Base-by-base conservation (phyloP, 2,113 vertebrate genomes). In the Arvicanthis niloticus region DNA sequence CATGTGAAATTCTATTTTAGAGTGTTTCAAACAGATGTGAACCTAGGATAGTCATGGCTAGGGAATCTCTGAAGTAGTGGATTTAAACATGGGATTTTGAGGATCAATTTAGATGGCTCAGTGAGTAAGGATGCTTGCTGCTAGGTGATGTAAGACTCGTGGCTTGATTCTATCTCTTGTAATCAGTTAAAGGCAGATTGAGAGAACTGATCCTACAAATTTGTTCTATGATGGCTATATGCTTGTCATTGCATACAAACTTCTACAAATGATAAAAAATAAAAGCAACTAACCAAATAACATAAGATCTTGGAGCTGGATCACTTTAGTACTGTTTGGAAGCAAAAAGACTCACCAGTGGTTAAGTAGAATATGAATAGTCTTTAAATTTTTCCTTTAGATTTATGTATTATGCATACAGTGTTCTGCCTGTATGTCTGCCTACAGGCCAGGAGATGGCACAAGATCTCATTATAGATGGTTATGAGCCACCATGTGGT, bases 1-100 rank as follows among this genome's bases (percentile, higher is more conserved):
- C n/a, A 76, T 65, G 8, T 21, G 81, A 81, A 89, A 89, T 86
- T 89, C n/a, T 67, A 58, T 86, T 67, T 96, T 31, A 89, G 21
- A 75, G 12, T 75, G 15, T 92, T 93, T 89, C 42, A 82, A 37
- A 53, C 40, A 56, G 21, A 81, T 56, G 1, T 29, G 82, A 24
- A 73, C 21, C 26, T 31, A 56, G 19, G 12, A 58, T 48, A 77
- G 34, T 40, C 62, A 26, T 26, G 45, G 9, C 40, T 72, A 91
- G 42, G n/a, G 10, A 40, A 76, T 7, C 11, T 91, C 68, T 82
- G 15, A 96, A 13, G 16, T 80, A 89, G 58, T n/a, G 8, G 22
- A n/a, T 40, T 86, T 91, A 76, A 81, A 65, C 53, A 81, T 51
- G 21, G 9, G 21, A 78, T 91, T 45, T 84, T 91, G 29, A 16